Evolutionary conservation across 2,797 vertebrate genomes (phyloP), one percentile per base, ranked within the genome.

Genomic region (Platalea minor): DNA sequence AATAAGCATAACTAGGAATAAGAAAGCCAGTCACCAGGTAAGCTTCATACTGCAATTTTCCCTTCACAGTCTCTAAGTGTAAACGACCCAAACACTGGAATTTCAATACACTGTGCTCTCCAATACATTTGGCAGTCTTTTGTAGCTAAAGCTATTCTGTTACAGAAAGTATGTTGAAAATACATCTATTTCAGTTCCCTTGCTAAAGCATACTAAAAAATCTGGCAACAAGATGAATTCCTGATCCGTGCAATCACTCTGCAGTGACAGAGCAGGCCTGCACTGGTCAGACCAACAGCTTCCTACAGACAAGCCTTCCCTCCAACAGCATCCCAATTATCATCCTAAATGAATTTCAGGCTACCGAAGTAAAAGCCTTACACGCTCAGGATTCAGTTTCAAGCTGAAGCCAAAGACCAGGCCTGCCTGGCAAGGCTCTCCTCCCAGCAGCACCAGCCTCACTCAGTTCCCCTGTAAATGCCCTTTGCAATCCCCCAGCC

Each of bases 381-480:
- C 11, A 3, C 1, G 1, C 26, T 10, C 1, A 0, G 4, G 24
- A 69, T 79, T 19, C 19, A 4, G 29, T 1, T 50, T 24, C 25
- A 20, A 64, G 48, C 39, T 17, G 3, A 46, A 69, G n/a, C 20
- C 65, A 89, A 80, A 77, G 64, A 7, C 37, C 16, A 54, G 86
- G 80, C 80, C 48, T 23, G 43, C 26, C 53, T 2, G 6, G 6
- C 9, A 33, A 53, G 31, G n/a, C 61, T 41, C 31, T 37, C n/a
- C 53, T 35, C 31, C 50, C 45, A 35, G n/a, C 51, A 51, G 13
- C 8, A 0, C 21, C 10, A 3, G 3, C 35, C 28, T n/a, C 1
- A 0, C 73, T 7, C 18, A 10, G 4, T 18, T 48, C 73, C 31
- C 41, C 48, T 26, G 20, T 6, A 17, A 46, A 41, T 1, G 26